phyloP scores from a whole-genome alignment of 1,140 invertebrate species.

The Drosophila littoralis region DNA sequence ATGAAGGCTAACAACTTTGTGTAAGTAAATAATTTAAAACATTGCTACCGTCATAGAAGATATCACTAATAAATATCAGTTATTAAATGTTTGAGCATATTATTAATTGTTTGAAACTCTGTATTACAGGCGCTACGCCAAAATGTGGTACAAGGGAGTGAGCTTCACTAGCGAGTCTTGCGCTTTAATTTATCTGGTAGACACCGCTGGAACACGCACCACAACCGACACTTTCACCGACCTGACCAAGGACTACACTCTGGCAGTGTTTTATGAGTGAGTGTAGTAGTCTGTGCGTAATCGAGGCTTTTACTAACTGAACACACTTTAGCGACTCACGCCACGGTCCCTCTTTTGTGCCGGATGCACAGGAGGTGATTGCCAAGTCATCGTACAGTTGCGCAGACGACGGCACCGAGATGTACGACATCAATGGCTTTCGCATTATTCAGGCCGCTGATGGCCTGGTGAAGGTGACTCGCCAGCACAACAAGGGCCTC shows the following conservation, averaged over 20 bases:
- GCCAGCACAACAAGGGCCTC: conserved; percentile 92
- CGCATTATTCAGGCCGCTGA: conserved; percentile 92
- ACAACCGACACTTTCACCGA: conserved; percentile 93
- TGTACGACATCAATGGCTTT: conserved; percentile 93
- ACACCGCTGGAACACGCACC: conserved; percentile 92
- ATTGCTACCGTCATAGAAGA: background rate
- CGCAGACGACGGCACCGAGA: conserved; percentile 91
- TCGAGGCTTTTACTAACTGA: conserved; percentile 1
- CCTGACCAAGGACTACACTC: conserved; percentile 91
- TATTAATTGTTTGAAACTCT: too few relatives aligned
- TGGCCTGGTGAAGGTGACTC: conserved; percentile 92
- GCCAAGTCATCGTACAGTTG: conserved; percentile 90
- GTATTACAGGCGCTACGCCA: conserved; percentile 87
- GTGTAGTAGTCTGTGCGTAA: conserved; percentile 11
- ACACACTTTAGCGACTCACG: conserved; percentile 86
- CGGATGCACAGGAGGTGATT: conserved; percentile 89
- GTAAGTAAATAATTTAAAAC: conserved; percentile 43
- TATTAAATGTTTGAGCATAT: too few relatives aligned
- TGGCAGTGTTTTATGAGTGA: conserved; percentile 91
- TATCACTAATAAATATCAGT: background rate
- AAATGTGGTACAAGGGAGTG: conserved; percentile 96
- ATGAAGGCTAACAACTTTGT: conserved; percentile 81
- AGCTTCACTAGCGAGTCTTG: conserved; percentile 94
- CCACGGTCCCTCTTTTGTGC: conserved; percentile 88
- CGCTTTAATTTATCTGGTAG: conserved; percentile 93